These are phyloP conservation scores for Tragopan temminckii DNA, from an alignment of 2,797 vertebrate genomes.

Conservation along the genomic window DNA sequence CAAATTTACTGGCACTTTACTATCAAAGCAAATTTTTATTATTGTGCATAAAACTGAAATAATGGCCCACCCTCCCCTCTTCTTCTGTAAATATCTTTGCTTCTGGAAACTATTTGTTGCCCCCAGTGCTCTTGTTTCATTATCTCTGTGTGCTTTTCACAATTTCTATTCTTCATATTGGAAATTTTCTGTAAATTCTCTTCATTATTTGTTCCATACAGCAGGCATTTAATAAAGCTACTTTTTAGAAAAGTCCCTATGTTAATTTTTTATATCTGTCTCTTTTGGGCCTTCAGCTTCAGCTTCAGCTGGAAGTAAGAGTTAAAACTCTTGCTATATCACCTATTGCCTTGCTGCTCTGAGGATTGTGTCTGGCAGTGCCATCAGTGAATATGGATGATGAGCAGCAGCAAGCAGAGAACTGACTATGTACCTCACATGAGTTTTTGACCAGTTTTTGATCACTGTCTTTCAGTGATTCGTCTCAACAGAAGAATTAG, in stretches of 20 bases:
- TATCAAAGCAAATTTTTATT: background rate
- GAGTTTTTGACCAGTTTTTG: background rate
- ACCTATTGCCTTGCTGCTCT: background rate
- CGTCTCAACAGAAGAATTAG: background rate
- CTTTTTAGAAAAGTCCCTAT: background rate
- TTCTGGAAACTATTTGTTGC: background rate
- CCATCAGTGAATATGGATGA: background rate
- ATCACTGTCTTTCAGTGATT: background rate
- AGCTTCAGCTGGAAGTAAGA: background rate
- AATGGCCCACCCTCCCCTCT: background rate
- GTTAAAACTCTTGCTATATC: background rate
- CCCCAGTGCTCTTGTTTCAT: background rate
- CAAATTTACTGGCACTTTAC: background rate
- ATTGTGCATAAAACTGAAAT: background rate
- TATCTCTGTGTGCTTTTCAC: slow-evolving; percentile 15
- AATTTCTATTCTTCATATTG: background rate
- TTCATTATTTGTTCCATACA: background rate
- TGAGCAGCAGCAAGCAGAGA: background rate
- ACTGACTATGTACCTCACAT: background rate
- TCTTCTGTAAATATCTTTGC: background rate
- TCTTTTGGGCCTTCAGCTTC: background rate
- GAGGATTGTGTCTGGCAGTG: background rate
- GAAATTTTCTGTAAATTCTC: background rate
- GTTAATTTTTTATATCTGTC: background rate
- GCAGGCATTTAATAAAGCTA: background rate